Evolutionary conservation across 2,797 vertebrate species (phyloP).

Genomic region (Meriones psammophilus): DNA sequence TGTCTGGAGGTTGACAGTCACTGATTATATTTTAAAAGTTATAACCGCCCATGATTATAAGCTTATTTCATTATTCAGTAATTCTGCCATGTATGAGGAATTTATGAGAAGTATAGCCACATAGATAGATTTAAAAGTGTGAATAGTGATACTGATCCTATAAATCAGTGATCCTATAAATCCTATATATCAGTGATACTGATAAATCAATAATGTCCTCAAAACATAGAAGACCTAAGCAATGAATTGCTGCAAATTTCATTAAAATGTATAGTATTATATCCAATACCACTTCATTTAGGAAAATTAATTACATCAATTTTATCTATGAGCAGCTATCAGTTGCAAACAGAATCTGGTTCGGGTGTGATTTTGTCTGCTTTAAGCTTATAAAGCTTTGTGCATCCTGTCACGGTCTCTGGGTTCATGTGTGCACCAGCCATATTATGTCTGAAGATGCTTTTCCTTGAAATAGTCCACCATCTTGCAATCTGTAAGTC

Average conservation of each 20-base stretch:
- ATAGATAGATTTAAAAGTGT: neutral
- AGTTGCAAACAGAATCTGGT: neutral
- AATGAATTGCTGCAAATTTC: neutral
- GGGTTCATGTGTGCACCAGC: neutral
- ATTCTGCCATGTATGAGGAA: neutral
- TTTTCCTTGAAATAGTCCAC: neutral
- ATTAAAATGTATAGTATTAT: neutral
- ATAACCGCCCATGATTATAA: neutral
- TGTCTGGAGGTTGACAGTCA: neutral
- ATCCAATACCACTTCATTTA: neutral
- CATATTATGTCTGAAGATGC: neutral
- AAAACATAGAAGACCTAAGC: conserved; percentile 13
- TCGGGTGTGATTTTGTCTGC: neutral
- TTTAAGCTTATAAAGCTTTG: neutral
- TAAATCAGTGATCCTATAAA: neutral
- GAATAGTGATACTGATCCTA: neutral
- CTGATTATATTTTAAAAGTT: conserved; percentile 5
- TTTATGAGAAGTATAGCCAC: neutral
- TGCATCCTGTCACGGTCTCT: too few species aligned
- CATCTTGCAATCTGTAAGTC: neutral
- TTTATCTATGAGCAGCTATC: neutral
- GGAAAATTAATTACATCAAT: neutral
- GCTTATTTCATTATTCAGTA: neutral
- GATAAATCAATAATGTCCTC: neutral
- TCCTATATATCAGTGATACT: neutral